Percentiles rank a stretch among this genome's conserved stretches.
Conservation (phyloP, 1,140 invertebrate genomes). For the Xylocopa sonorina region DNA sequence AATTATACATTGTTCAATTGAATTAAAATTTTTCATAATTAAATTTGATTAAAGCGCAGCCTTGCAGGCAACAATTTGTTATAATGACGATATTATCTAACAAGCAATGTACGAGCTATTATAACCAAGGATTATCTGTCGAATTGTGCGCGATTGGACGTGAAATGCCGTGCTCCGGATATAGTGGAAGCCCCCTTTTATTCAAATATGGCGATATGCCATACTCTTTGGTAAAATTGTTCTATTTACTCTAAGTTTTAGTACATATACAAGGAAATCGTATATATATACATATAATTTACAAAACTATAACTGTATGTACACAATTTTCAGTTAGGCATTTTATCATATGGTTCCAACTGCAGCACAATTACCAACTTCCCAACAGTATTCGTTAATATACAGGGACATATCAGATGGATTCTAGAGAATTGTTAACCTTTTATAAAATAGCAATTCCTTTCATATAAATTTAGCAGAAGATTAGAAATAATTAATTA, state of each 20-base stretch:
- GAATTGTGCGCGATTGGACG: constrained; percentile 70
- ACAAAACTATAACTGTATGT: constrained; percentile 4
- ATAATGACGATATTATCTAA: constrained; percentile 61
- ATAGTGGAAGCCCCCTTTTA: constrained; percentile 71
- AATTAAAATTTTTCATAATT: constrained; percentile 13
- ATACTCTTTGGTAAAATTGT: constrained; percentile 65
- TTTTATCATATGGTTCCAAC: constrained; percentile 69
- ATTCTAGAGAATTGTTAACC: constrained; percentile 64
- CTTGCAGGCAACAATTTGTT: constrained; percentile 60
- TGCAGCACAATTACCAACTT: constrained; percentile 58
- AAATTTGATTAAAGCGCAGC: constrained; percentile 52
- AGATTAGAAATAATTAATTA: too few relatives aligned
- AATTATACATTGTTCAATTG: constrained; percentile 4
- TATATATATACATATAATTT: constrained; percentile 15
- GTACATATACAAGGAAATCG: constrained; percentile 17
- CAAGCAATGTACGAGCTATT: constrained; percentile 64
- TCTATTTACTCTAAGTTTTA: neutral
- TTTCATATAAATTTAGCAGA: too few relatives aligned
- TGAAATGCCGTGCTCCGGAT: constrained; percentile 68
- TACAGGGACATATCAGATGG: constrained; percentile 69
- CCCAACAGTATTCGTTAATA: constrained; percentile 67
- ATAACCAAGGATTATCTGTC: constrained; percentile 60
- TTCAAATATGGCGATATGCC: constrained; percentile 56
- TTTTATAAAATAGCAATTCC: neutral
- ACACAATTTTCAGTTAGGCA: constrained; percentile 63